Conservation (phyloP, 2,888 invertebrate species). For the Danaus chrysippus region DNA sequence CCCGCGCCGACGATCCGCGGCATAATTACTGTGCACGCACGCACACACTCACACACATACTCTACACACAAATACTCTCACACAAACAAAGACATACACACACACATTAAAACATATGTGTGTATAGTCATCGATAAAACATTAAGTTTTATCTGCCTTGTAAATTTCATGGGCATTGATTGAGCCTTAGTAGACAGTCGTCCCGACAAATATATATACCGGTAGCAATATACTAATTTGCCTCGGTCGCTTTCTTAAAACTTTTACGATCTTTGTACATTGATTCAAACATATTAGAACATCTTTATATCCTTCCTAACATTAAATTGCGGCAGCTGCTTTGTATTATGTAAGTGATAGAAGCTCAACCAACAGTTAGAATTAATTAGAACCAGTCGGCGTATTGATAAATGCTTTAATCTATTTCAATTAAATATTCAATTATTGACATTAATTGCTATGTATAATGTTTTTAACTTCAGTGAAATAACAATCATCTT, state of each 20-base stretch:
- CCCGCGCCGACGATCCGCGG: conserved; percentile 67
- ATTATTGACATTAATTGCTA: conserved; percentile 11
- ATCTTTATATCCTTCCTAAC: conserved; percentile 21
- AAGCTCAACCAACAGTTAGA: conserved; percentile 13
- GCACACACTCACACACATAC: conserved; percentile 40
- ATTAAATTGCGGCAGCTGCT: conserved; percentile 18
- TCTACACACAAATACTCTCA: conserved; percentile 42
- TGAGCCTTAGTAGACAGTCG: conserved; percentile 54
- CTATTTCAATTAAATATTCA: conserved; percentile 17
- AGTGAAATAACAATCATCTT: too few relatives aligned
- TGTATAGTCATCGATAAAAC: conserved; percentile 56
- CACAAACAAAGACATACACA: conserved; percentile 31
- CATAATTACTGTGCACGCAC: conserved; percentile 75
- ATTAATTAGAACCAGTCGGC: conserved; percentile 17
- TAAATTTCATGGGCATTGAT: conserved; percentile 71
- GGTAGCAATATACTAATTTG: conserved; percentile 62
- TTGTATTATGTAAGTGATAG: conserved; percentile 11
- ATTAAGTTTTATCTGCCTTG: conserved; percentile 73
- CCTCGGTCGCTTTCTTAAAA: conserved; percentile 47
- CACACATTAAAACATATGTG: neutral
- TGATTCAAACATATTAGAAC: conserved; percentile 43
- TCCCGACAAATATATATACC: conserved; percentile 39
- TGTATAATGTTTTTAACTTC: conserved; percentile 8
- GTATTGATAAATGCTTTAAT: conserved; percentile 13
- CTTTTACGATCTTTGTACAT: conserved; percentile 44